Evolutionary conservation across 2,797 vertebrate species (phyloP), one percentile per base, ranked within the genome.

Genomic region (Artibeus lituratus): DNA sequence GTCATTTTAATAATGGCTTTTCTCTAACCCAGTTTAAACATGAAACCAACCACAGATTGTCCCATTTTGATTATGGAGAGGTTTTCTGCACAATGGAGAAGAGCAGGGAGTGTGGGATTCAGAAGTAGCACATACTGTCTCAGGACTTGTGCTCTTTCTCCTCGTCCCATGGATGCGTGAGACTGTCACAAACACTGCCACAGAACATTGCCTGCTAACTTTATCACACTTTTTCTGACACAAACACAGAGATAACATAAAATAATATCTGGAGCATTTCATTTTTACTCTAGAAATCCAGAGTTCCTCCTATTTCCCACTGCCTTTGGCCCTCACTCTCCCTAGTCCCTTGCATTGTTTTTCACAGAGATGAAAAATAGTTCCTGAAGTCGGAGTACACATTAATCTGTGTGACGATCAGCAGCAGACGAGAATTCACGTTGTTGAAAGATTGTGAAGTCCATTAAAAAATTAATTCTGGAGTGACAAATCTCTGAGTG

Each of bases 391-490:
- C 74, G 57, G 82, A 87, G 39, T 42, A 7, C 62, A 65, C 24
- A 37, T 73, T 72, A 76, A 86, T 67, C 92, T 73, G n/a, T 3
- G 3, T 59, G 80, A n/a, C 42, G 49, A 86, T 86, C 65, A 72
- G 37, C 10, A 55, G 59, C 80, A 77, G 89, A 89, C 62, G 92
- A 77, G 53, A 65, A 91, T 42, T 81, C 37, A 37, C 10, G 12
- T 47, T 65, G 59, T 24, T 81, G 39, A 72, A 87, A 82, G 74
- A 47, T 86, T 12, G 53, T 49, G 39, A 57, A 73, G 35, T 62
- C 80, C 37, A 72, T 90, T 86, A 62, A 90, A 94, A 80, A 86
- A 83, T 86, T 82, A 92, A 78, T 67, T 29, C 89, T 29, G 10
- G 32, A 32, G 69, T 82, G 89, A 78, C 39, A 72, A n/a, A 70